Base-by-base conservation (phyloP, 2,888 invertebrate species). In the Drepana falcataria region DNA sequence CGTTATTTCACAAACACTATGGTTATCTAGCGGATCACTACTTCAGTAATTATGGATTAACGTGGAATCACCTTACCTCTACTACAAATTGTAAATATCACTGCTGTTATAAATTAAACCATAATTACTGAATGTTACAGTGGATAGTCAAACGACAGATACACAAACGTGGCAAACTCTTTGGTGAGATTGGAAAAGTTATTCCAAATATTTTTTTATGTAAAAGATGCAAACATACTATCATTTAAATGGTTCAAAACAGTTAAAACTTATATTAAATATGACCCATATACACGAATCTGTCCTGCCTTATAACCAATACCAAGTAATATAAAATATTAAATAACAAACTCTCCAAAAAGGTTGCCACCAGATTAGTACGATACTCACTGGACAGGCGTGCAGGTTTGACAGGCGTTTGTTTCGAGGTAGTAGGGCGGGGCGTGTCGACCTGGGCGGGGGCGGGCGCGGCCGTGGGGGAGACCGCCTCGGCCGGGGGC, bases 351-450 rank as follows among this genome's bases (percentile, higher is more conserved):
- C 7, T 44, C 2, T 6, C 44, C 44, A 44, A 44, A 9, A 44
- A 44, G 44, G 6, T 6, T 44, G 44, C 9, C 44, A 44, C 54
- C 61, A 65, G 62, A 65, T 61, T 60, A 59, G 62, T 61, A 58
- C 62, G 61, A 79, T 89, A 90, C 90, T 90, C 77, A 90, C 90
- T 90, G 80, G 87, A 83, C 55, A 85, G 80, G 68, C 90, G 85
- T 75, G 88, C 89, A 62, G 89, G 89, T 81, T 89, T 89, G 67
- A 76, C 83, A 61, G 89, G 89, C 66, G 88, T 85, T 75, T 79
- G 86, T 77, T 81, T 85, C 56, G 85, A 81, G 55, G 87, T 73
- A 66, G 83, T 77, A 57, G 79, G 76, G 6, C 44, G 6, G 54
- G 67, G 58, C 57, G 68, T 56, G 57, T 60, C 55, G 54, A 55